Percentiles rank a stretch among this genome's conserved stretches.
Evolutionary conservation across 2,113 vertebrate species (phyloP).

Genomic region (Isurus oxyrinchus): DNA sequence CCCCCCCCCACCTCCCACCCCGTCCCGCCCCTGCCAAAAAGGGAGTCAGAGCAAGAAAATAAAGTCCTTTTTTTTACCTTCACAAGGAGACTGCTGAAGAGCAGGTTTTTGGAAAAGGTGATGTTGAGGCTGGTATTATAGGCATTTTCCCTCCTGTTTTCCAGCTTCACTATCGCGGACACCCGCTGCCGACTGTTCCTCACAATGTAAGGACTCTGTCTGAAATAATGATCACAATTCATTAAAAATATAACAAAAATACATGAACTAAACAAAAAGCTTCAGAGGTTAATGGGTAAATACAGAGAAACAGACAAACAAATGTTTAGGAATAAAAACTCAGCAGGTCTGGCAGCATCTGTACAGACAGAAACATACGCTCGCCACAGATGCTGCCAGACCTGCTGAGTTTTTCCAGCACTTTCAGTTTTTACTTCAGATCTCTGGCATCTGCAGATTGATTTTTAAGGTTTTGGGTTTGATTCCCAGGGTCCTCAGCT

Average conservation of each 20-base stretch:
- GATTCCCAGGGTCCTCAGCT: too few relatives aligned
- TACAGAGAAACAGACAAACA: too few relatives aligned
- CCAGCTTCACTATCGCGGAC: conserved; percentile 65
- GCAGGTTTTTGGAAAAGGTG: conserved; percentile 78
- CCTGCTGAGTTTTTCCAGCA: too few relatives aligned
- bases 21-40: too few relatives aligned
- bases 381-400: too few relatives aligned
- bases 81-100: conserved; percentile 76
- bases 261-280: neutral
- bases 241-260: neutral
- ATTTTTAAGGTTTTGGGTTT: too few relatives aligned
- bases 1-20: too few relatives aligned
- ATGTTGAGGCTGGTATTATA: conserved; percentile 81
- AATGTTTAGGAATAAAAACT: too few relatives aligned
- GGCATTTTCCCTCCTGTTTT: conserved; percentile 83
- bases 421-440: too few relatives aligned
- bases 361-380: too few relatives aligned
- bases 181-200: conserved; percentile 66
- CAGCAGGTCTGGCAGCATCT: too few relatives aligned
- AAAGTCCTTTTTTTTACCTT: conserved; percentile 53
- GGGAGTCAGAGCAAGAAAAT: neutral
- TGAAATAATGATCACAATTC: conserved; percentile 44
- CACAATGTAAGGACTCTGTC: conserved; percentile 72
- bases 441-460: too few relatives aligned
- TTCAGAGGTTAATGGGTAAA: neutral